phyloP scores from a whole-genome alignment of 1,140 invertebrate genomes.

The Lasaia peninsularis region DNA sequence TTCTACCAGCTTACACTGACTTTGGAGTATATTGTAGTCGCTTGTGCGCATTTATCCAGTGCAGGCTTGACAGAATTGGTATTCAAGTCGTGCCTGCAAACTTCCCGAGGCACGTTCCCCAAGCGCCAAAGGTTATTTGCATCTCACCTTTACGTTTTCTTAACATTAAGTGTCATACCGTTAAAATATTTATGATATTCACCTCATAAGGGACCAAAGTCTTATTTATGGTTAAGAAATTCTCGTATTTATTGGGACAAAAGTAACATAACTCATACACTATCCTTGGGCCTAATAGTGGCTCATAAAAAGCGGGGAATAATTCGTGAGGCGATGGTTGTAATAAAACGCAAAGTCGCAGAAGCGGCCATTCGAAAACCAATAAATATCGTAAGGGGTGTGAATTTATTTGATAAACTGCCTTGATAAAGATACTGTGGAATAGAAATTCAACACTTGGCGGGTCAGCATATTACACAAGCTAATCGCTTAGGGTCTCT shows the following conservation, averaged over 20 bases:
- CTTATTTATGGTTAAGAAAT: not conserved
- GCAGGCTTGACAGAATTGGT: conserved; percentile 10
- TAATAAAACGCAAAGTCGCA: conserved; percentile 25
- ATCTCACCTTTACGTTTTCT: conserved; percentile 15
- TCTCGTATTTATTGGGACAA: conserved; percentile 2
- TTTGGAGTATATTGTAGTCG: conserved; percentile 17
- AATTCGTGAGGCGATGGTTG: conserved; percentile 7
- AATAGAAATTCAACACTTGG: conserved; percentile 23
- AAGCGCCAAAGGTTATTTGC: conserved; percentile 19
- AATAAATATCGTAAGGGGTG: conserved; percentile 53
- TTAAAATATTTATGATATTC: conserved; percentile 12
- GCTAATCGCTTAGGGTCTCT: not conserved
- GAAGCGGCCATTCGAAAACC: conserved; percentile 50
- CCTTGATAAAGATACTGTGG: conserved; percentile 46
- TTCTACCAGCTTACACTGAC: conserved; percentile 12
- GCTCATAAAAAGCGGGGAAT: conserved; percentile 7
- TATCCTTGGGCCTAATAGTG: conserved; percentile 5
- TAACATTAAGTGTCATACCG: conserved; percentile 7
- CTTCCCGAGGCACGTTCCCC: conserved; percentile 14
- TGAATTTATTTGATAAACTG: conserved; percentile 63
- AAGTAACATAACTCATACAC: conserved; percentile 7
- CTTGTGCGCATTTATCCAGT: conserved; percentile 14
- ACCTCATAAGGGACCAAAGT: not conserved
- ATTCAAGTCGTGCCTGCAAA: conserved; percentile 16
- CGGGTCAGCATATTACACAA: not conserved